Conservation (phyloP, 2,888 invertebrate genomes). For the Lepidonotus clava region DNA sequence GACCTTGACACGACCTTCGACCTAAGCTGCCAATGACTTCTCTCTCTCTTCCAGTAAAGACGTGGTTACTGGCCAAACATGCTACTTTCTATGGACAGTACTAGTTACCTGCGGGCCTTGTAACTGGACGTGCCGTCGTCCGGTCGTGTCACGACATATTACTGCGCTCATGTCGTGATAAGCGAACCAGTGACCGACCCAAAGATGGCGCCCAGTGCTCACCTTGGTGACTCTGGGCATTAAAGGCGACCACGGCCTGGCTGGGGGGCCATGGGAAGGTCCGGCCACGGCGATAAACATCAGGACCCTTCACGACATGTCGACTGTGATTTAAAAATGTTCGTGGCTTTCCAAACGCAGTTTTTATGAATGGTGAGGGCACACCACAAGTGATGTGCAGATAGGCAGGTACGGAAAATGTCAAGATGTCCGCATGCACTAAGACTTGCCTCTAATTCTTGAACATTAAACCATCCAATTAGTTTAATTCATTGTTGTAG, state of each 20-base stretch:
- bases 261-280: slow-evolving; percentile 34
- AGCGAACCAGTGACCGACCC: slow-evolving; percentile 9
- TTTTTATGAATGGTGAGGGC: background rate
- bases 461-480: no score
- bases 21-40: background rate
- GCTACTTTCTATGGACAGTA: background rate
- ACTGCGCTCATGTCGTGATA: slow-evolving; percentile 2
- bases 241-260: background rate
- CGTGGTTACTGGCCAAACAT: no score
- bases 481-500: no score
- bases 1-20: slow-evolving; percentile 12
- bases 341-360: background rate
- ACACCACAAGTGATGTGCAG: background rate
- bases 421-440: no score
- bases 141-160: slow-evolving; percentile 36
- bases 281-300: background rate
- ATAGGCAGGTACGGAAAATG: no score
- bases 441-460: no score
- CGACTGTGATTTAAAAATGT: slow-evolving; percentile 13
- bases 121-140: no score
- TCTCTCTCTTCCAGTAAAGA: background rate
- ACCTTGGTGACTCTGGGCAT: slow-evolving; percentile 1
- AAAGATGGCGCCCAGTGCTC: slow-evolving; percentile 13
- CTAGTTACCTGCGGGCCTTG: no score
- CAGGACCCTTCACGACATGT: background rate